These are phyloP conservation scores for Saguinus midas DNA, from an alignment of 2,113 vertebrate species.

Conservation along the genomic window DNA sequence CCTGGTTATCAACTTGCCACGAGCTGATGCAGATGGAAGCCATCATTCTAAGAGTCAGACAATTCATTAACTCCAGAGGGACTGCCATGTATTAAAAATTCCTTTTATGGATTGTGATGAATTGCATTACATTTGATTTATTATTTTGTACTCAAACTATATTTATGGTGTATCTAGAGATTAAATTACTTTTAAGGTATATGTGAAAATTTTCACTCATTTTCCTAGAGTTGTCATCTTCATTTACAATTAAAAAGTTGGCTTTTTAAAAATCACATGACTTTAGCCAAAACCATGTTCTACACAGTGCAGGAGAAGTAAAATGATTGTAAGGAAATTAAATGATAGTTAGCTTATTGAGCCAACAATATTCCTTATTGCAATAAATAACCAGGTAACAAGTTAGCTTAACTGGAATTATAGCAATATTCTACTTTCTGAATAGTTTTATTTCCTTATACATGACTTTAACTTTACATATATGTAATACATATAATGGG, in stretches of 20 bases:
- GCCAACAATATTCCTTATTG: background rate
- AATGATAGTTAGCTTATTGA: background rate
- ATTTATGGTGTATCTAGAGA: slow-evolving; percentile 31
- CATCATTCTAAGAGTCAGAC: background rate
- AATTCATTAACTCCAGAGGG: slow-evolving; percentile 1
- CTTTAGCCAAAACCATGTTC: background rate
- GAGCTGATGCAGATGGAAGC: background rate
- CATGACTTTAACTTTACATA: background rate
- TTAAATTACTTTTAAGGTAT: slow-evolving; percentile 20
- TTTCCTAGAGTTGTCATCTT: slow-evolving; percentile 2
- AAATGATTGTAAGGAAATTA: background rate
- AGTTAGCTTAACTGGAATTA: background rate
- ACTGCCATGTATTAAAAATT: background rate
- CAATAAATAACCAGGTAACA: background rate
- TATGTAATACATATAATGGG: background rate
- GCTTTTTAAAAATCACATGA: background rate
- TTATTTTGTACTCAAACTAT: slow-evolving; percentile 31
- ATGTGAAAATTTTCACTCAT: slow-evolving; percentile 47
- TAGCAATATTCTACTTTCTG: background rate
- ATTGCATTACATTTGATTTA: slow-evolving; percentile 33
- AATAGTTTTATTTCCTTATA: background rate
- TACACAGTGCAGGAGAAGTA: background rate
- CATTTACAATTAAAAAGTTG: slow-evolving; percentile 12
- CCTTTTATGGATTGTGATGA: slow-evolving; percentile 16
- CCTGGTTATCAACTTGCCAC: background rate